phyloP scores from a whole-genome alignment of 2,888 invertebrate species.

The Melinaea marsaeus region DNA sequence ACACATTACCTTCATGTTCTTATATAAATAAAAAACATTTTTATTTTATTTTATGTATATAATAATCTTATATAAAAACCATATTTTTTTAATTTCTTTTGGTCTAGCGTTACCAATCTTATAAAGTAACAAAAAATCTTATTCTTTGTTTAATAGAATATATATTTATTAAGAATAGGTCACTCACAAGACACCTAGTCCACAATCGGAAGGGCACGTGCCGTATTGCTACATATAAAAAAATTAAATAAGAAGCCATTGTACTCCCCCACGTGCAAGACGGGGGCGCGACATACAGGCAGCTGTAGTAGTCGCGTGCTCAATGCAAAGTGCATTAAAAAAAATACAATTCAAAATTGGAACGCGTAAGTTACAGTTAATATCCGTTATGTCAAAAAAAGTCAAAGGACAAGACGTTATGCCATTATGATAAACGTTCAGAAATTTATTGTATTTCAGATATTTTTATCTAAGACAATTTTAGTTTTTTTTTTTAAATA shows the following conservation, averaged over 20 bases:
- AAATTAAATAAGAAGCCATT: slow-evolving; percentile 15
- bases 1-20: no score
- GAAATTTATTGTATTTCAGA: no score
- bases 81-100: no score
- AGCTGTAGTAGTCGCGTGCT: slow-evolving; percentile 23
- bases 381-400: background rate
- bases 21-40: no score
- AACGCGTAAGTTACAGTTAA: background rate
- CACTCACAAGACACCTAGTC: background rate
- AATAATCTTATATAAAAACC: no score
- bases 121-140: no score
- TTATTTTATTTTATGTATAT: no score
- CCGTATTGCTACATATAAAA: slow-evolving; percentile 6
- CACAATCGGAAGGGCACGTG: slow-evolving; percentile 11
- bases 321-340: slow-evolving; percentile 20
- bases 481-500: background rate
- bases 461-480: no score
- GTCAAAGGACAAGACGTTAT: background rate
- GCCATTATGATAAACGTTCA: no score
- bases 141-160: no score
- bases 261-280: slow-evolving; percentile 27
- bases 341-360: background rate
- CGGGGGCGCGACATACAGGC: slow-evolving; percentile 12
- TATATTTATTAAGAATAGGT: background rate
- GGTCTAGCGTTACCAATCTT: no score